Percentiles rank a stretch among this genome's conserved stretches.
Conservation (phyloP, 2,113 vertebrate genomes). For the Urocolius indicus region DNA sequence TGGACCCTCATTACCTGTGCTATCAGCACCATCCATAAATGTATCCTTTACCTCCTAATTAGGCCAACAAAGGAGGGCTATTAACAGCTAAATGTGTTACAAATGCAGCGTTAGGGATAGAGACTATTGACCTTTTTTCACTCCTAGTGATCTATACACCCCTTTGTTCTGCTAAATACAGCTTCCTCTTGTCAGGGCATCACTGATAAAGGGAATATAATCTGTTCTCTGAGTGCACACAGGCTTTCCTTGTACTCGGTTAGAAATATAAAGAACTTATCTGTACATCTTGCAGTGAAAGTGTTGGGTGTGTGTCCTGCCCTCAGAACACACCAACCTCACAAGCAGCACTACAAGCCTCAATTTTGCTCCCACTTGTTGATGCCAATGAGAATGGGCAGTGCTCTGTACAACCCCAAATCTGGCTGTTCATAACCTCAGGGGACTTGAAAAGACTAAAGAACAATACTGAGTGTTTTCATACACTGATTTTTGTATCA, state of each 20-base stretch:
- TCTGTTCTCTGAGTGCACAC: conserved; percentile 63
- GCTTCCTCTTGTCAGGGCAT: conserved; percentile 51
- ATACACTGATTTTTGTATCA: not conserved
- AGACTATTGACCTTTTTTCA: conserved; percentile 61
- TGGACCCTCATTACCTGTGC: conserved; percentile 52
- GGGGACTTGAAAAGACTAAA: not conserved
- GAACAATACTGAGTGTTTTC: not conserved
- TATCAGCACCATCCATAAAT: conserved; percentile 54
- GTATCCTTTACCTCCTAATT: conserved; percentile 62
- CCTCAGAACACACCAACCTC: not conserved
- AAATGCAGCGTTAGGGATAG: conserved; percentile 68
- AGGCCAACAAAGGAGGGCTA: conserved; percentile 58
- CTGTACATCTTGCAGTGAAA: conserved; percentile 15
- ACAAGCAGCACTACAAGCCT: not conserved
- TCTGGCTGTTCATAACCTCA: conserved; percentile 14
- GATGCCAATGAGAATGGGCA: not conserved
- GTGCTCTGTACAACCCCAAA: not conserved
- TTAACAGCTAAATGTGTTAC: conserved; percentile 64
- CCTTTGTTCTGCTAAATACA: conserved; percentile 61
- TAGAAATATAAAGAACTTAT: conserved; percentile 54
- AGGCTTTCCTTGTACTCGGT: conserved; percentile 56
- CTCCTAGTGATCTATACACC: conserved; percentile 32
- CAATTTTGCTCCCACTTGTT: not conserved
- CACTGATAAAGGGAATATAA: conserved; percentile 41
- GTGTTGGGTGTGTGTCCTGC: too few relatives aligned